Evolutionary conservation across 2,113 vertebrate species (phyloP).

Genomic region (Coracopsis vasa): DNA sequence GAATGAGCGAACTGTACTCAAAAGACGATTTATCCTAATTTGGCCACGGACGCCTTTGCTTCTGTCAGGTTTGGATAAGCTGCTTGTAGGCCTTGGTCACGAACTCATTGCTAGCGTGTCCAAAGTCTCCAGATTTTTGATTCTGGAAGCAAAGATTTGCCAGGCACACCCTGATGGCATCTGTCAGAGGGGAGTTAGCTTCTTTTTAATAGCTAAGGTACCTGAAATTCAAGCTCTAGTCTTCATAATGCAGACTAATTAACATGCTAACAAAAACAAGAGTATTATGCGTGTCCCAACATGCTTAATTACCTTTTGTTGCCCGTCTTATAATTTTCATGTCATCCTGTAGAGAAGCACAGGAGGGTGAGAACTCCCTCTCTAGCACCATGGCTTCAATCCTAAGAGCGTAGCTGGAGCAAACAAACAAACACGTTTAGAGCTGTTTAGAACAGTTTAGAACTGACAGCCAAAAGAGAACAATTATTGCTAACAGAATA

Average conservation of each 20-base stretch:
- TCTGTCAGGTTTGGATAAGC: not conserved
- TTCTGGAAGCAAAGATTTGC: slow-evolving; percentile 27
- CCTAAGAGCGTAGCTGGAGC: slow-evolving; percentile 86
- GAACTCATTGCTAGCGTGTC: not conserved
- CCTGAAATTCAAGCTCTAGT: slow-evolving; percentile 72
- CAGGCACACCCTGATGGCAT: slow-evolving; percentile 40
- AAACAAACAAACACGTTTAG: slow-evolving; percentile 48
- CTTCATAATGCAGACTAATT: slow-evolving; percentile 62
- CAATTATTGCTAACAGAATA: not conserved
- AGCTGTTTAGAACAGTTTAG: not conserved
- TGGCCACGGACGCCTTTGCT: not conserved
- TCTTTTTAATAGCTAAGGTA: slow-evolving; percentile 66
- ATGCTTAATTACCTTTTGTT: slow-evolving; percentile 83
- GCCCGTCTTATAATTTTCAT: slow-evolving; percentile 85
- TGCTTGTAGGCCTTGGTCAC: not conserved
- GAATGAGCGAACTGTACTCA: not conserved
- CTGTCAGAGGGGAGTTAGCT: slow-evolving; percentile 61
- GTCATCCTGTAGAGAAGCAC: slow-evolving; percentile 82
- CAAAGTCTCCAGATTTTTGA: not conserved
- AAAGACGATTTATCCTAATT: not conserved
- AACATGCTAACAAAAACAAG: slow-evolving; percentile 61
- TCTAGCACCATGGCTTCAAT: slow-evolving; percentile 95
- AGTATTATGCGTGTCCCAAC: slow-evolving; percentile 25
- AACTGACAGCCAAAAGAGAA: not conserved
- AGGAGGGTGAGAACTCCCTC: slow-evolving; percentile 89